Evolutionary conservation across 2,797 vertebrate species (phyloP).

Genomic region (Dryobates pubescens): DNA sequence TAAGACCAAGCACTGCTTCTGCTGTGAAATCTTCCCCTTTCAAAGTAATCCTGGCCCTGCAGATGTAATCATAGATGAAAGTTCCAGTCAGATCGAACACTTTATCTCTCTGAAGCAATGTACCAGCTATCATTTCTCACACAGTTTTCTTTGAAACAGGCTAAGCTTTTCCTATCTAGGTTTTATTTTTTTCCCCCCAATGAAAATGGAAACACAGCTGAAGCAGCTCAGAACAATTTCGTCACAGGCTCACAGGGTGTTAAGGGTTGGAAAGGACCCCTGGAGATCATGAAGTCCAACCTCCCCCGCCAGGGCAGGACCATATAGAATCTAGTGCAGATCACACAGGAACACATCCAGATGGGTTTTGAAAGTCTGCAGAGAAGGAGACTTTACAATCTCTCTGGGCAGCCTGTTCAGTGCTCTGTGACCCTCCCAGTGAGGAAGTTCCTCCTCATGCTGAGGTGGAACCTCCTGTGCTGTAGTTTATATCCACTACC

Average conservation of each 20-base stretch:
- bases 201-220: background rate
- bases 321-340: too few species aligned
- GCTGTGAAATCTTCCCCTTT: constrained; percentile 14
- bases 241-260: background rate
- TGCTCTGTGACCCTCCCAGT: too few species aligned
- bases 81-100: background rate
- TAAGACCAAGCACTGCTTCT: background rate
- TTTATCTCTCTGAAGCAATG: constrained; percentile 7
- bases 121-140: background rate
- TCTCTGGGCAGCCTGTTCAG: too few species aligned
- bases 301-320: too few species aligned
- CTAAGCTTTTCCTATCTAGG: background rate
- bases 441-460: too few species aligned
- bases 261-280: too few species aligned
- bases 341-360: too few species aligned
- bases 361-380: too few species aligned
- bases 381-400: too few species aligned
- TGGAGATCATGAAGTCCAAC: too few species aligned
- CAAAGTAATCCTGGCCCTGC: background rate
- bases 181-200: background rate
- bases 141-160: background rate
- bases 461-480: too few species aligned
- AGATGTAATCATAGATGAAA: constrained; percentile 40
- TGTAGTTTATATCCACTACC: too few species aligned
- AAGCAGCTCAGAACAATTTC: background rate